Evolutionary conservation across 2,113 vertebrate species (phyloP).

Genomic region (Toxotes chatareus): DNA sequence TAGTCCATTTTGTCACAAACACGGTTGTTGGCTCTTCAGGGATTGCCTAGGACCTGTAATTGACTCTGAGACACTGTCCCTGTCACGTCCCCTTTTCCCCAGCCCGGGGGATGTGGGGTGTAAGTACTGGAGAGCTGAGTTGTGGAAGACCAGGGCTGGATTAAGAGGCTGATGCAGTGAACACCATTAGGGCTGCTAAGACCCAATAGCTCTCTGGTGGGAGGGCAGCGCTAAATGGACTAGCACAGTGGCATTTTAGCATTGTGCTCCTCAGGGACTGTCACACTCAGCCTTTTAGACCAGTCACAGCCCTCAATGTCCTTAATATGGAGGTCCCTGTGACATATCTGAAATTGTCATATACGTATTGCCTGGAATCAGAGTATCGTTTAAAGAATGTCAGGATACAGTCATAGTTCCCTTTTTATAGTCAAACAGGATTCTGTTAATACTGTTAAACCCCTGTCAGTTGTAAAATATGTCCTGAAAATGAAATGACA

Average conservation of each 20-base stretch:
- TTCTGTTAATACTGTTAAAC: not conserved
- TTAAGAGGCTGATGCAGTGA: slow-evolving; percentile 66
- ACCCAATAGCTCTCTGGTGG: slow-evolving; percentile 72
- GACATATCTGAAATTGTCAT: slow-evolving; percentile 24
- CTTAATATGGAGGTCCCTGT: slow-evolving; percentile 8
- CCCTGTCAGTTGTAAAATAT: not conserved
- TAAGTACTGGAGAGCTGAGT: slow-evolving; percentile 66
- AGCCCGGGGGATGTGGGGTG: slow-evolving; percentile 25
- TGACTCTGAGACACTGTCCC: slow-evolving; percentile 76
- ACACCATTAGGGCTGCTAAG: slow-evolving; percentile 72
- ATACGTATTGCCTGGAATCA: not conserved
- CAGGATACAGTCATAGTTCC: not conserved
- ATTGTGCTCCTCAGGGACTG: slow-evolving; percentile 58
- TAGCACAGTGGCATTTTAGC: slow-evolving; percentile 68
- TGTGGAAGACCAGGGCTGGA: slow-evolving; percentile 59
- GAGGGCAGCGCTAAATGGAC: slow-evolving; percentile 68
- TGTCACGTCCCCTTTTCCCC: slow-evolving; percentile 61
- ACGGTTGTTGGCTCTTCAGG: slow-evolving; percentile 66
- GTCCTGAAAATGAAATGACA: not conserved
- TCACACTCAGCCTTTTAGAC: slow-evolving; percentile 48
- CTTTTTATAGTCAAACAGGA: not conserved
- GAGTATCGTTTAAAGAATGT: not conserved
- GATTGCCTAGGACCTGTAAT: slow-evolving; percentile 73
- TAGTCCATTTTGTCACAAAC: slow-evolving; percentile 74
- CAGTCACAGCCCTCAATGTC: slow-evolving; percentile 27